Evolutionary conservation across 2,113 vertebrate genomes (phyloP).

Genomic region (Apistogramma diplotaenia): DNA sequence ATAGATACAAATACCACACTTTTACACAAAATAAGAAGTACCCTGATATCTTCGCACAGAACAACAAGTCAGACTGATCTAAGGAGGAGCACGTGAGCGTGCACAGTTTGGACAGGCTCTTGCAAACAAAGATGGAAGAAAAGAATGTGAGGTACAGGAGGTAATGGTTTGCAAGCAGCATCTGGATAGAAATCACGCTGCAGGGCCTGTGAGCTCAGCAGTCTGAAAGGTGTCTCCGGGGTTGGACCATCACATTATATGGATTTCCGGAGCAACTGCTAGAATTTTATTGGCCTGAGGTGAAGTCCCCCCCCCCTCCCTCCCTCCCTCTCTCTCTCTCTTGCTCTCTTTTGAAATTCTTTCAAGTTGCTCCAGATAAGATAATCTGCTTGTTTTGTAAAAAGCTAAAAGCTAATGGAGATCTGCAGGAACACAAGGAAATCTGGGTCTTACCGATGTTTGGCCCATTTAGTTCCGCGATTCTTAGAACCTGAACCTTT

Average conservation of each 20-base stretch:
- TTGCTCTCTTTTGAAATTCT: not conserved
- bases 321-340: not conserved
- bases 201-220: slow-evolving; percentile 10
- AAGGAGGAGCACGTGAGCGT: not conserved
- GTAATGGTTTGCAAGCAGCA: slow-evolving; percentile 36
- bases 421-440: slow-evolving; percentile 24
- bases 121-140: not conserved
- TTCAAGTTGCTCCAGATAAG: slow-evolving; percentile 51
- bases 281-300: slow-evolving; percentile 44
- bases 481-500: not conserved
- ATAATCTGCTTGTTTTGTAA: slow-evolving; percentile 34
- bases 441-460: slow-evolving; percentile 31
- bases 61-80: slow-evolving; percentile 2
- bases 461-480: slow-evolving; percentile 13
- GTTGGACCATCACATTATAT: slow-evolving; percentile 13
- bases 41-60: slow-evolving; percentile 58
- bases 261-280: slow-evolving; percentile 2
- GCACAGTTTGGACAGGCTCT: slow-evolving; percentile 24
- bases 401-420: slow-evolving; percentile 39
- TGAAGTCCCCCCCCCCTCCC: too few relatives aligned
- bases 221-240: slow-evolving; percentile 34
- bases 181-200: slow-evolving; percentile 34
- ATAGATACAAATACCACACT: slow-evolving; percentile 1
- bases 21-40: slow-evolving; percentile 45
- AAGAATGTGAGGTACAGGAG: slow-evolving; percentile 33